phyloP scores from a whole-genome alignment of 2,888 invertebrate genomes.

The Barypeithes pellucidus region DNA sequence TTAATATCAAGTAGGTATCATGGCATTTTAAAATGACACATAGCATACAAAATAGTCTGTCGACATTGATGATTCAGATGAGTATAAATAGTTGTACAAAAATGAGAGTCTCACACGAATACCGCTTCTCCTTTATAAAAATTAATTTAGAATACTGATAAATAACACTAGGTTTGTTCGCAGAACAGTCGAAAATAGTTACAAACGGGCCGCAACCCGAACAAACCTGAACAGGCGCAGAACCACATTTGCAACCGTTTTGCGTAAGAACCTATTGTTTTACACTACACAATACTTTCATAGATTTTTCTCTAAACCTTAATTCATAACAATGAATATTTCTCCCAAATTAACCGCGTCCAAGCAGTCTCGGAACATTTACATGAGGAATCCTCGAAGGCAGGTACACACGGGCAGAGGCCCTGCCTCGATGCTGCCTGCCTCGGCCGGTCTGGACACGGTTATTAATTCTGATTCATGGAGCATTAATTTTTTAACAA shows the following conservation, averaged over 20 bases:
- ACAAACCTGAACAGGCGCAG: no score
- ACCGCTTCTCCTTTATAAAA: neutral
- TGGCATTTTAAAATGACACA: constrained; percentile 47
- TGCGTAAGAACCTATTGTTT: neutral
- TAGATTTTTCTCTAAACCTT: neutral
- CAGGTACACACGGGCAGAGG: no score
- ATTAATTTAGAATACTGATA: no score
- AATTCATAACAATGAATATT: constrained; percentile 1
- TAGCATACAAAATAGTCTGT: constrained; percentile 50
- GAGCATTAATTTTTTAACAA: constrained; percentile 54
- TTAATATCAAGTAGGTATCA: constrained; percentile 46
- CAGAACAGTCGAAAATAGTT: no score
- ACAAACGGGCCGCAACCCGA: no score
- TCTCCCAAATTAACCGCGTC: no score
- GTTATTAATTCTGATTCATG: constrained; percentile 51
- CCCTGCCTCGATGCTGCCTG: no score
- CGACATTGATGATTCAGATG: constrained; percentile 2
- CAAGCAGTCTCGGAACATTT: no score
- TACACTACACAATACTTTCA: neutral
- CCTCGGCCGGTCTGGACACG: no score
- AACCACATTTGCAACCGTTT: no score
- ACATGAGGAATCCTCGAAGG: no score
- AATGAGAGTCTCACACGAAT: constrained; percentile 3
- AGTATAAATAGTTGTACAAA: constrained; percentile 6
- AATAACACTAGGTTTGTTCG: no score